These are phyloP conservation scores for Eurytoma californica DNA, from an alignment of 2,888 invertebrate genomes.

Conservation along the genomic window DNA sequence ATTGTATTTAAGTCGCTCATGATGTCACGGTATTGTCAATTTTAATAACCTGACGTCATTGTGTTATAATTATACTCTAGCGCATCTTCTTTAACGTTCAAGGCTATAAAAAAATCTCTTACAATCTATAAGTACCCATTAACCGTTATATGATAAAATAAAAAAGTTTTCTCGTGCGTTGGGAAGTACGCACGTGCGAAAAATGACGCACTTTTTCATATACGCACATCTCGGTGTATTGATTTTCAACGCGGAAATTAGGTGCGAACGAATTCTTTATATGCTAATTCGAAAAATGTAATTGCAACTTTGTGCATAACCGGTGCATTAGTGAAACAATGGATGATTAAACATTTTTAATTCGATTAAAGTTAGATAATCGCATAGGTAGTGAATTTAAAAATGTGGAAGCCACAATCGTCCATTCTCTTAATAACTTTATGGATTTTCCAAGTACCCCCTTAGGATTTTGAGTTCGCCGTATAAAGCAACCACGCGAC, in stretches of 20 bases:
- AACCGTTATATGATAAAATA: no score
- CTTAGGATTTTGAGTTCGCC: no score
- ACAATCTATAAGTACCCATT: no score
- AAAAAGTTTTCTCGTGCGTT: no score
- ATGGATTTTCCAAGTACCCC: conserved; percentile 5
- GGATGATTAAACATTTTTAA: background rate
- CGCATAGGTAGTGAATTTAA: background rate
- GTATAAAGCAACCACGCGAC: no score
- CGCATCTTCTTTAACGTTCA: conserved; percentile 21
- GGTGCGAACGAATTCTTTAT: no score
- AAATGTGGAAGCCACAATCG: background rate
- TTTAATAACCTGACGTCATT: conserved; percentile 31
- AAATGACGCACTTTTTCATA: no score
- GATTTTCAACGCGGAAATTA: background rate
- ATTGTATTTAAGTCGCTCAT: background rate
- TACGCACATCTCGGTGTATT: no score
- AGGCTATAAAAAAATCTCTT: conserved; percentile 26
- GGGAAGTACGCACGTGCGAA: no score
- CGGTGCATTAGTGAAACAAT: no score
- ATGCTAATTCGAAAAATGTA: no score
- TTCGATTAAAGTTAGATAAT: background rate
- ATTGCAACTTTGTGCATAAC: no score
- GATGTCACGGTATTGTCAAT: conserved; percentile 17
- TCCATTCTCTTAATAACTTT: conserved; percentile 14
- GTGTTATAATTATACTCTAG: conserved; percentile 33